phyloP scores from a whole-genome alignment of 2,797 vertebrate genomes.

The Peromyscus melanophrys region DNA sequence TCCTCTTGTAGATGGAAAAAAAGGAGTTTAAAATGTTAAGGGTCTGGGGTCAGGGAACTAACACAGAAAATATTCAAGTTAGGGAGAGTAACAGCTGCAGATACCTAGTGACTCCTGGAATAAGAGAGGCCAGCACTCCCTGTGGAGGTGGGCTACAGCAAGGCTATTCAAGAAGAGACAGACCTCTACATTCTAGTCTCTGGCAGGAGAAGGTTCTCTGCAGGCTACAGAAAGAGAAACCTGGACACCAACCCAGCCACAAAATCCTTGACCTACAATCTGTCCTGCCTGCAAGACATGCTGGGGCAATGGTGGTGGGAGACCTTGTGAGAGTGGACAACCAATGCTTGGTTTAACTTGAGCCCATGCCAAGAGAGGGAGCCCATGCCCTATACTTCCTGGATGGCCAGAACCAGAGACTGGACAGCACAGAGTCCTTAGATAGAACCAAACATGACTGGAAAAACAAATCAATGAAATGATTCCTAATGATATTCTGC shows the following conservation, averaged over 20 bases:
- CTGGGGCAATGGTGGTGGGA: not conserved
- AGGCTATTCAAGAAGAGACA: not conserved
- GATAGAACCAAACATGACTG: not conserved
- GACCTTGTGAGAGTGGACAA: too few species aligned
- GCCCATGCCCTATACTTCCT: too few species aligned
- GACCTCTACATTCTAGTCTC: not conserved
- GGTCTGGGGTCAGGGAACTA: not conserved
- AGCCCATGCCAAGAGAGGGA: too few species aligned
- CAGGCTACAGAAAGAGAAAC: not conserved
- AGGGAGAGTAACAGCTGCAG: not conserved
- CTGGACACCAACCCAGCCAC: not conserved
- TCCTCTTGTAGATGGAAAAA: not conserved
- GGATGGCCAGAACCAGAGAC: not conserved
- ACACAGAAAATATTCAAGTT: not conserved
- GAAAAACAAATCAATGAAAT: not conserved
- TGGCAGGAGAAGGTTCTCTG: not conserved
- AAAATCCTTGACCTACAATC: not conserved
- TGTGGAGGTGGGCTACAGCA: too few species aligned
- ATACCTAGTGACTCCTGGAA: not conserved
- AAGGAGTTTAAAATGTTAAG: not conserved
- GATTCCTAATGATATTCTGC: not conserved
- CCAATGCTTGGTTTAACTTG: not conserved
- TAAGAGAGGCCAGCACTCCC: rapidly evolving
- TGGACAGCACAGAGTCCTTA: not conserved
- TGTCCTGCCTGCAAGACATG: too few species aligned